Evolutionary conservation across 2,888 invertebrate genomes (phyloP).

Genomic region (Anaspis maculata): DNA sequence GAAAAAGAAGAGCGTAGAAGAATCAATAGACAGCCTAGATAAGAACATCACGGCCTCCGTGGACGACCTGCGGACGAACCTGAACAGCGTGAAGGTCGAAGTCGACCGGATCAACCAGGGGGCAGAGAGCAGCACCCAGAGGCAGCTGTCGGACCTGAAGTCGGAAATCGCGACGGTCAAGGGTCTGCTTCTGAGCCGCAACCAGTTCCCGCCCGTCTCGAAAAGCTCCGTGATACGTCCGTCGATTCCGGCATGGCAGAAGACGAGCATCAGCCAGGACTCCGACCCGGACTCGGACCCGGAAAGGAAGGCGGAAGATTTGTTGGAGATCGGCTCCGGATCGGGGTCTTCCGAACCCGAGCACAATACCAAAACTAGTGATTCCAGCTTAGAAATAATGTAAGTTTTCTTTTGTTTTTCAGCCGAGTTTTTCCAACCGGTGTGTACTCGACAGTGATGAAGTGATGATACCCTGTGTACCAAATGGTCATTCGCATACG

Average conservation of each 20-base stretch:
- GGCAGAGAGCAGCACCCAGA: slow-evolving; percentile 42
- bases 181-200: slow-evolving; percentile 63
- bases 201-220: slow-evolving; percentile 67
- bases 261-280: slow-evolving; percentile 51
- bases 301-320: slow-evolving; percentile 50
- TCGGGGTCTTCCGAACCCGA: slow-evolving; percentile 62
- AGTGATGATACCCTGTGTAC: too few species aligned
- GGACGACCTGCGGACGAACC: slow-evolving; percentile 53
- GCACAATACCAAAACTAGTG: slow-evolving; percentile 65
- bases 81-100: slow-evolving; percentile 58
- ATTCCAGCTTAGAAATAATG: slow-evolving; percentile 69
- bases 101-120: slow-evolving; percentile 48
- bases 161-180: slow-evolving; percentile 64
- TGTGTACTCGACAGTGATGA: too few species aligned
- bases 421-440: too few species aligned
- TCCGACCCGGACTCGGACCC: slow-evolving; percentile 39
- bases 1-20: slow-evolving; percentile 56
- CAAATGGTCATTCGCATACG: too few species aligned
- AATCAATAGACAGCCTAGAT: slow-evolving; percentile 58
- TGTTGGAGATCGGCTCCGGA: slow-evolving; percentile 46
- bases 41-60: slow-evolving; percentile 54
- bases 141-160: slow-evolving; percentile 59
- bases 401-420: slow-evolving; percentile 35
- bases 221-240: slow-evolving; percentile 53
- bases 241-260: slow-evolving; percentile 76